A percentile compares a stretch with the other conserved stretches of the same genome.
phyloP scores from a whole-genome alignment of 2,888 invertebrate genomes.

The Eutolmus rufibarbis region DNA sequence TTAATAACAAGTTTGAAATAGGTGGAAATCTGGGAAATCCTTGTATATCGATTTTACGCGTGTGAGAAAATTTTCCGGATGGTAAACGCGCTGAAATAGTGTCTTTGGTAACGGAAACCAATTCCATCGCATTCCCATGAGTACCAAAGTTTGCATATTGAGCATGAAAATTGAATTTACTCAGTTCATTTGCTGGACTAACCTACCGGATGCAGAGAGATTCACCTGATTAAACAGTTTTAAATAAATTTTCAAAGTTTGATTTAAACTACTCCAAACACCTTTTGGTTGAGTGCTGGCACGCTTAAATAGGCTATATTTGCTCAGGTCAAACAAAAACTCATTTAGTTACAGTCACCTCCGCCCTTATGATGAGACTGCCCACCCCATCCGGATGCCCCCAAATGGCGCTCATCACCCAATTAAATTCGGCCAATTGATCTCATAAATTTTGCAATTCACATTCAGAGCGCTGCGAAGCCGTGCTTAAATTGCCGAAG shows the following conservation, averaged over 20 bases:
- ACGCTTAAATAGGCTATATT: not conserved
- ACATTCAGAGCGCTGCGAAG: not conserved
- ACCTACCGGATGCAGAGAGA: not conserved
- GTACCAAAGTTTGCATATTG: not conserved
- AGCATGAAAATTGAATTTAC: conserved; percentile 12
- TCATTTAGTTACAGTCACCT: conserved; percentile 12
- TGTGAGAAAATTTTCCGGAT: not conserved
- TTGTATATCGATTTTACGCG: not conserved
- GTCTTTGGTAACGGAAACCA: not conserved
- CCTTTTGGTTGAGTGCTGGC: not conserved
- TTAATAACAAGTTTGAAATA: conserved; percentile 14
- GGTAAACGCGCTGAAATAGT: not conserved
- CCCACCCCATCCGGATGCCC: not conserved
- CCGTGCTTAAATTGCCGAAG: not conserved
- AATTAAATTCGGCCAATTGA: conserved; percentile 31
- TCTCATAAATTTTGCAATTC: conserved; percentile 21
- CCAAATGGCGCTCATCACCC: conserved; percentile 22
- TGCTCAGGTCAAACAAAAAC: not conserved
- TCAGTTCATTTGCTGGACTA: not conserved
- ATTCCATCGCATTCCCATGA: not conserved
- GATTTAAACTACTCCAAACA: not conserved
- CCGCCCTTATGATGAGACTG: not conserved
- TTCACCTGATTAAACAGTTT: not conserved
- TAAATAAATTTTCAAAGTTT: conserved; percentile 14
- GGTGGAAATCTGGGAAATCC: not conserved